Evolutionary conservation across 2,113 vertebrate species (phyloP).

Genomic region (Macquaria ambigua): DNA sequence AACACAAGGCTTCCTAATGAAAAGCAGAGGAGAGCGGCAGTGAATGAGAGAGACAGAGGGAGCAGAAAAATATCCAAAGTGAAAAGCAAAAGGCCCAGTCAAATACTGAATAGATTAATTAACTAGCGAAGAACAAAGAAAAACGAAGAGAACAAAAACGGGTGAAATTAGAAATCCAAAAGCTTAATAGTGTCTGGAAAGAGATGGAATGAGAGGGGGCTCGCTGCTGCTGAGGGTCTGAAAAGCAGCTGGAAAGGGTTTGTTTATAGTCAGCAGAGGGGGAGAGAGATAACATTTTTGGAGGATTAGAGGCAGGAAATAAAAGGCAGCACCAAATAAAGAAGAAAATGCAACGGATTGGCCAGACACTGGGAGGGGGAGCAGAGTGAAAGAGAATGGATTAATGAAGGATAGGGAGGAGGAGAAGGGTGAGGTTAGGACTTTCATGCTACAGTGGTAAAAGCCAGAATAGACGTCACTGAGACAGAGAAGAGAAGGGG

Average conservation of each 20-base stretch:
- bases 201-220: neutral
- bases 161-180: conserved; percentile 33
- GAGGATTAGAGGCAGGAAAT: conserved; percentile 77
- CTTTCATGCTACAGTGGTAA: conserved; percentile 17
- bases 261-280: conserved; percentile 72
- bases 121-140: neutral
- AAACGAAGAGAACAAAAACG: neutral
- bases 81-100: neutral
- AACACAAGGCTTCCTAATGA: conserved; percentile 39
- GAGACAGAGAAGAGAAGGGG: neutral
- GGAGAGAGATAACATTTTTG: conserved; percentile 79
- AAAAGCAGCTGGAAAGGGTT: conserved; percentile 53
- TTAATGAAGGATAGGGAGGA: conserved; percentile 37
- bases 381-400: conserved; percentile 51
- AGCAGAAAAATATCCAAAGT: neutral
- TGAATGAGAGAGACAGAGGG: neutral
- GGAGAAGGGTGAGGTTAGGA: conserved; percentile 43
- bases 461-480: conserved; percentile 26
- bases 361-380: conserved; percentile 31
- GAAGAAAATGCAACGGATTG: conserved; percentile 74
- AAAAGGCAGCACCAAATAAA: conserved; percentile 81
- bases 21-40: conserved; percentile 9
- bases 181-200: neutral
- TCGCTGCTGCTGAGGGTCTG: conserved; percentile 19
- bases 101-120: conserved; percentile 21